Conservation (phyloP, 2,888 invertebrate genomes). For the Eustalomyia histrio region DNA sequence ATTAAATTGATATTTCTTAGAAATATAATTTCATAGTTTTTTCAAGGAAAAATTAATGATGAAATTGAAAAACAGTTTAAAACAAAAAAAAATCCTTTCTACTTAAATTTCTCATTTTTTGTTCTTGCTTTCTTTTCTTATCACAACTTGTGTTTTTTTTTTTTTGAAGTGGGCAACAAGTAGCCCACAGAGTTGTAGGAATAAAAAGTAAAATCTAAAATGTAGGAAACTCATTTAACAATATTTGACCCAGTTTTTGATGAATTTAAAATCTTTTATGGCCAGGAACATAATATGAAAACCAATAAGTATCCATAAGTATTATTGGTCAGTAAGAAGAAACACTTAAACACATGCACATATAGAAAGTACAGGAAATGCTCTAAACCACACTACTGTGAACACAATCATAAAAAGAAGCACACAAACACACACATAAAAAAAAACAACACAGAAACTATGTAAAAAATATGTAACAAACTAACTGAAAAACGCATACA, state of each 20-base stretch:
- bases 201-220: background rate
- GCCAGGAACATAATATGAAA: slow-evolving; percentile 54
- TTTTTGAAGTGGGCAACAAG: slow-evolving; percentile 1
- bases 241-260: slow-evolving; percentile 60
- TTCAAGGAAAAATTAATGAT: background rate
- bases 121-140: background rate
- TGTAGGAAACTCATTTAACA: slow-evolving; percentile 60
- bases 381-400: slow-evolving; percentile 3
- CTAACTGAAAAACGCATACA: slow-evolving; percentile 39
- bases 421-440: background rate
- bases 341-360: background rate
- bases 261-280: slow-evolving; percentile 48
- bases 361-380: background rate
- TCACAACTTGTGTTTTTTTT: background rate
- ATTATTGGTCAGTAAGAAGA: slow-evolving; percentile 64
- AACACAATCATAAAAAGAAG: background rate
- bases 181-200: background rate
- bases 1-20: background rate
- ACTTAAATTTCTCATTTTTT: background rate
- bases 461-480: slow-evolving; percentile 42
- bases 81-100: background rate
- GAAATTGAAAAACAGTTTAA: background rate
- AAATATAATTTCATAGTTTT: background rate
- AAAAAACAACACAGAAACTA: slow-evolving; percentile 23
- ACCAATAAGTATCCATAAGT: slow-evolving; percentile 66